Evolutionary conservation across 2,113 vertebrate species (phyloP).

Genomic region (Gobio gobio): DNA sequence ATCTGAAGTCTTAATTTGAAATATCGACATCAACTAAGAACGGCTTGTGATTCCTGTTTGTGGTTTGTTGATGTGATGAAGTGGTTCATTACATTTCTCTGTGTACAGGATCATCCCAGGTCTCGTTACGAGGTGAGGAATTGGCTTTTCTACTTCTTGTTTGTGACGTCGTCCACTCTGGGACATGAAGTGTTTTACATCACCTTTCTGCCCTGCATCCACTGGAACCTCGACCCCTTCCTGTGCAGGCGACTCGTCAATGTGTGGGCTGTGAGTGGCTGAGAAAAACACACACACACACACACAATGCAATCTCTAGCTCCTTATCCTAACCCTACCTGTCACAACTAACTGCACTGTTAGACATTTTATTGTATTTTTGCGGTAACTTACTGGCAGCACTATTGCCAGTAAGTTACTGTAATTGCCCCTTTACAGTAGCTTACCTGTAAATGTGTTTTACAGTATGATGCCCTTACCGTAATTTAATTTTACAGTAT

Average conservation of each 20-base stretch:
- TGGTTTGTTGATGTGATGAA: not conserved
- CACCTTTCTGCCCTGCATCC: constrained; percentile 88
- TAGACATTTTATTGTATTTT: no score
- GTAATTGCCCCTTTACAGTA: no score
- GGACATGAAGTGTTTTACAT: constrained; percentile 95
- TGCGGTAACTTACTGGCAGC: no score
- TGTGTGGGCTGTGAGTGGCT: constrained; percentile 86
- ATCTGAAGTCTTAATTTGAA: no score
- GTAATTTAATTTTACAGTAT: no score
- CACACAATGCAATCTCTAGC: not conserved
- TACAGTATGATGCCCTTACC: no score
- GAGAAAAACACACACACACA: constrained; percentile 8
- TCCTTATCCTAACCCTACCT: no score
- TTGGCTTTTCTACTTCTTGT: constrained; percentile 86
- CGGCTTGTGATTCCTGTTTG: not conserved
- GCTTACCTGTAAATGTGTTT: no score
- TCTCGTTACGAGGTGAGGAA: constrained; percentile 86
- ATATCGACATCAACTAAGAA: no score
- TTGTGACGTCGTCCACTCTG: constrained; percentile 86
- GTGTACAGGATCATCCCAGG: not conserved
- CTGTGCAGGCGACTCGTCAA: constrained; percentile 88
- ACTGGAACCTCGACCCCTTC: constrained; percentile 91
- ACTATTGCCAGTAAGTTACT: no score
- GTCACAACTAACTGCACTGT: no score
- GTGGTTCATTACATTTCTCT: not conserved